Base-by-base conservation (phyloP, 1,140 invertebrate genomes). In the Diorhabda elongata region DNA sequence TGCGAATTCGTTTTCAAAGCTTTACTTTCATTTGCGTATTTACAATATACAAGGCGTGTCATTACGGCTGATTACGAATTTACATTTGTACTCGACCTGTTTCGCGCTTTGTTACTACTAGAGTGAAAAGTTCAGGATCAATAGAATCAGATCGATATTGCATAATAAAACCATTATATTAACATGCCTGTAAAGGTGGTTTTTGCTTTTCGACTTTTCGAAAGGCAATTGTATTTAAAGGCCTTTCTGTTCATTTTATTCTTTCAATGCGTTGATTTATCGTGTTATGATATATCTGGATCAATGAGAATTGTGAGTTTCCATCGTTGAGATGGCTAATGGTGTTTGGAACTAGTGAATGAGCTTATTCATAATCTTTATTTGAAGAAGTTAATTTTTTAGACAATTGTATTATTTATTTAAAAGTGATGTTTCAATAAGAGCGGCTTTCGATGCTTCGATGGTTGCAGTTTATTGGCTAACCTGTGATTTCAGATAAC, bases 131-230 rank as follows among this genome's bases (percentile, higher is more conserved):
- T 60, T 8, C 58, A 44, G 61, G 44, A 44, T 44, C 42, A 62
- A 44, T 44, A 62, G 42, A 43, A 44, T 43, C 61, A 62, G 44
- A 62, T 62, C 61, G 61, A 62, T 62, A 62, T 62, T 62, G 61
- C 44, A 62, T 62, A 62, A 62, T 62, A 62, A 62, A 62, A n/a
- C 61, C 61, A 62, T 62, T 62, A 62, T 44, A 62, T 62, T 62
- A 62, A 62, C 61, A 62, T 62, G 61, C 8, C 44, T 62, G 42
- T 44, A 11, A 62, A 62, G 42, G 44, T 44, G 42, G 9, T 47
- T 62, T 62, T 62, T 62, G 7, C 43, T 42, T 44, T 62, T 62
- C 44, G 42, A n/a, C 61, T 52, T 52, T 52, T 52, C n/a, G 47
- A 52, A 52, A 52, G 47, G 47, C 47, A 52, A 52, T 52, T 52